phyloP scores from a whole-genome alignment of 2,113 vertebrate species.

The Gorilla gorilla region DNA sequence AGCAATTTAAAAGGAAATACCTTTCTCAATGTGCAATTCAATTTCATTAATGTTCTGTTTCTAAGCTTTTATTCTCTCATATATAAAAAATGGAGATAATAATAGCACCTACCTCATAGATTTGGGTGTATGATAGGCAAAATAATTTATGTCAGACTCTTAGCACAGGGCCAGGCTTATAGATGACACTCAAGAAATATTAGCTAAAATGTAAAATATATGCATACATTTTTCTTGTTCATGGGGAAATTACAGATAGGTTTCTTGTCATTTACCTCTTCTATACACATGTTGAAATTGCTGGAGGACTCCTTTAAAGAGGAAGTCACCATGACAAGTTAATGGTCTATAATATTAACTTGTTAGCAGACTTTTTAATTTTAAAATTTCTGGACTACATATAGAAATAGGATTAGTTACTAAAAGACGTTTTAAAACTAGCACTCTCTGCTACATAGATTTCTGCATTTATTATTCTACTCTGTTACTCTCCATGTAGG shows the following conservation, averaged over 20 bases:
- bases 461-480: not conserved
- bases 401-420: not conserved
- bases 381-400: constrained; percentile 30
- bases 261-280: not conserved
- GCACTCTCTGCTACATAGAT: not conserved
- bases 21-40: not conserved
- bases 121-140: not conserved
- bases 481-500: not conserved
- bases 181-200: not conserved
- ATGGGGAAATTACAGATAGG: not conserved
- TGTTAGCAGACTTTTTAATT: constrained; percentile 8
- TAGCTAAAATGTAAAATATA: not conserved
- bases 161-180: not conserved
- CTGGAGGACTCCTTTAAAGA: not conserved
- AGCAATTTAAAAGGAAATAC: not conserved
- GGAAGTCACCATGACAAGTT: not conserved
- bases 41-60: not conserved
- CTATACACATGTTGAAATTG: not conserved
- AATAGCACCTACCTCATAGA: not conserved
- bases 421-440: not conserved
- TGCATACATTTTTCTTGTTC: not conserved
- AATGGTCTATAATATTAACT: not conserved
- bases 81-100: not conserved
- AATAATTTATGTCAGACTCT: not conserved
- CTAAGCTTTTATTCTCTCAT: not conserved